Conservation (phyloP, 1,140 invertebrate genomes). For the Nebria ingens region DNA sequence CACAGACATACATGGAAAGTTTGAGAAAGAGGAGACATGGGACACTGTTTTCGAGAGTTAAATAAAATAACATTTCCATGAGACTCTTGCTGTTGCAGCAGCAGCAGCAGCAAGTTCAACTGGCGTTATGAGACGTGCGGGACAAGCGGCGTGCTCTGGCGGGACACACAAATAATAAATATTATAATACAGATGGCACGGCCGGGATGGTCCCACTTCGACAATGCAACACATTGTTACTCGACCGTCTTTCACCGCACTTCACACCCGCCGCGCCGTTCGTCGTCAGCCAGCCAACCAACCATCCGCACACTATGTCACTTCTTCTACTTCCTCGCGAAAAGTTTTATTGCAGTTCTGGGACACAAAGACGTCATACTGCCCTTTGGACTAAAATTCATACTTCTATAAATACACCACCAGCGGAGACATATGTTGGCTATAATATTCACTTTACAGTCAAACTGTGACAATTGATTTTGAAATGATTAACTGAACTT, state of each 20-base stretch:
- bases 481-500: no score
- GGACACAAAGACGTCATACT: constrained; percentile 17
- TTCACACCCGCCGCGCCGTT: not conserved
- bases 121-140: constrained; percentile 26
- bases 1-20: no score
- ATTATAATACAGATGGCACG: constrained; percentile 30
- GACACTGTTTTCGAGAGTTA: constrained; percentile 26
- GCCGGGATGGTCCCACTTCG: constrained; percentile 14
- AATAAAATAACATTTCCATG: constrained; percentile 34
- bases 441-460: no score
- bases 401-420: no score
- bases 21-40: constrained; percentile 30
- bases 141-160: constrained; percentile 25
- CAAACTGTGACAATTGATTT: no score
- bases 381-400: no score
- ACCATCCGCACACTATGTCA: not conserved
- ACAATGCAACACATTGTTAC: constrained; percentile 34
- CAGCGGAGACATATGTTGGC: no score
- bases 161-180: constrained; percentile 37
- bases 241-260: not conserved
- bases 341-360: constrained; percentile 31
- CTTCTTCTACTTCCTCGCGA: constrained; percentile 30
- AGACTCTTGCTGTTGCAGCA: no score
- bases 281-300: constrained; percentile 27
- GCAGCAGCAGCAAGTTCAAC: constrained; percentile 18